Conservation (phyloP, 2,888 invertebrate species). For the Halocaridina rubra region DNA sequence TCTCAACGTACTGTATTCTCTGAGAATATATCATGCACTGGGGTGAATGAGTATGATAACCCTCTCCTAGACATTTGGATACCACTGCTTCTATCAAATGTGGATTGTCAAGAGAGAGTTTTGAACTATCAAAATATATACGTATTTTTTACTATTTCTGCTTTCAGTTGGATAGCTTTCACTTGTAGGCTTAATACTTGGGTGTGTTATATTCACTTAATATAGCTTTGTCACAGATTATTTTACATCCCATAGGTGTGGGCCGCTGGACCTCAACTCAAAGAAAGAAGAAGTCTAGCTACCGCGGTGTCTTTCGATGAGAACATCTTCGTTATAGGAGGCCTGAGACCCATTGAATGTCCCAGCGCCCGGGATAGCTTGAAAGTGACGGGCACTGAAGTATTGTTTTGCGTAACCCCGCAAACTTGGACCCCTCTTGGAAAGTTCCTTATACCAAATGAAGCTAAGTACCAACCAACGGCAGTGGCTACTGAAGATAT, state of each 20-base stretch:
- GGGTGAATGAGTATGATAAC: no score
- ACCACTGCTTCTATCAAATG: no score
- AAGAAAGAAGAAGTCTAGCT: constrained; percentile 33
- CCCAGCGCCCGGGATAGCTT: constrained; percentile 39
- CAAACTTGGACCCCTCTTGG: constrained; percentile 29
- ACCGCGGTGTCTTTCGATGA: constrained; percentile 28
- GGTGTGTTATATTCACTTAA: no score
- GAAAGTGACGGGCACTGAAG: constrained; percentile 48
- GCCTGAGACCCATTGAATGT: constrained; percentile 41
- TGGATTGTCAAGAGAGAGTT: no score
- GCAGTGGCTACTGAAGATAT: constrained; percentile 22
- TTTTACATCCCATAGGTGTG: constrained; percentile 14
- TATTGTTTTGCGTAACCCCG: constrained; percentile 9
- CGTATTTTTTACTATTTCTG: no score
- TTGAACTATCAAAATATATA: no score
- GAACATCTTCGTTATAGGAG: constrained; percentile 35
- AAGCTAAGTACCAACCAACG: constrained; percentile 3
- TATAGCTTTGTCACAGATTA: no score
- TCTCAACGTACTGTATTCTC: no score
- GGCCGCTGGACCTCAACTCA: constrained; percentile 41
- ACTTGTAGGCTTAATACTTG: no score
- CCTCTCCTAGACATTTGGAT: no score
- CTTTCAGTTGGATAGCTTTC: no score
- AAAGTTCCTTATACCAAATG: constrained; percentile 18
- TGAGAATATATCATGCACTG: no score